A percentile compares a stretch with the other conserved stretches of the same genome.
These are phyloP conservation scores for Leptosomus discolor DNA, from an alignment of 2,113 vertebrate species.

Conservation along the genomic window DNA sequence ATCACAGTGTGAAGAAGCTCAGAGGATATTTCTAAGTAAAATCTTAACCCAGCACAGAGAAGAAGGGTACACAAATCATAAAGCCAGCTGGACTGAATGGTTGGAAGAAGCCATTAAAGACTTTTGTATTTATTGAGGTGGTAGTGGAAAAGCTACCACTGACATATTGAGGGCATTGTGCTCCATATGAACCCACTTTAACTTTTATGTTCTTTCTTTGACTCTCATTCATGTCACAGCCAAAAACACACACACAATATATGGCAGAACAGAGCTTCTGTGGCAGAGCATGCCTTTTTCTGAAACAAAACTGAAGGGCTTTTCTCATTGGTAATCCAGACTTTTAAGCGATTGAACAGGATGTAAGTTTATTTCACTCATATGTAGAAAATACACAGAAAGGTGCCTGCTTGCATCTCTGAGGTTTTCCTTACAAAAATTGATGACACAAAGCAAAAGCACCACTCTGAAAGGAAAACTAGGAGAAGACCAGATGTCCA, in stretches of 20 bases:
- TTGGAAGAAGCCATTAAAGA: constrained; percentile 1
- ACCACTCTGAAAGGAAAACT: not conserved
- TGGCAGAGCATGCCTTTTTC: not conserved
- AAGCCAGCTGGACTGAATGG: not conserved
- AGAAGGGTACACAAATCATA: not conserved
- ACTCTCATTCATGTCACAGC: not conserved
- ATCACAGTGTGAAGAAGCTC: not conserved
- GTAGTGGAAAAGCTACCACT: not conserved
- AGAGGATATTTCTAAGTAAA: not conserved
- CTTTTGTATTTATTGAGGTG: not conserved
- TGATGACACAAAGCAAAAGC: not conserved
- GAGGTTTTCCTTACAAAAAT: not conserved
- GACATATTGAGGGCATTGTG: not conserved
- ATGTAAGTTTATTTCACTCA: not conserved
- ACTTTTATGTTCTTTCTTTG: not conserved
- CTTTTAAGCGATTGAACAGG: not conserved
- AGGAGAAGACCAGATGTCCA: not conserved
- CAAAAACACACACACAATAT: not conserved
- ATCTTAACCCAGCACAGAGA: not conserved
- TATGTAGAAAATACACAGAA: not conserved
- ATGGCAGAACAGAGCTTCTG: not conserved
- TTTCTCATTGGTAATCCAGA: not conserved
- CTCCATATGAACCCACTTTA: not conserved
- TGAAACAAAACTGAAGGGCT: not conserved
- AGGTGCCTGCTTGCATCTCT: not conserved